Conservation (phyloP, 2,888 invertebrate species). For the Biston betularia region DNA sequence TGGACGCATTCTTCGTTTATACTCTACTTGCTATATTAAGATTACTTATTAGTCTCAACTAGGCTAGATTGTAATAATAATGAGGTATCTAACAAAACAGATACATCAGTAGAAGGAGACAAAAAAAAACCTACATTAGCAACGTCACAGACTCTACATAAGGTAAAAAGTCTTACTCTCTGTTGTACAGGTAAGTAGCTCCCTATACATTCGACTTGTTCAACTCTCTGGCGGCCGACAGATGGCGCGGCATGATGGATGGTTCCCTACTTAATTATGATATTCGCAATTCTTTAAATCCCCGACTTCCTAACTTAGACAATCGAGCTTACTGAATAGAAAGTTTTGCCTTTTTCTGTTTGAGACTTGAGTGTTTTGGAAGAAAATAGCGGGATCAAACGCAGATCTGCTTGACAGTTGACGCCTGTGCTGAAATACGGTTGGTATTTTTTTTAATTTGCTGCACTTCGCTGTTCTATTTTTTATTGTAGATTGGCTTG, state of each 20-base stretch:
- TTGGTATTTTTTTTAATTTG: no score
- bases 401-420: slow-evolving; percentile 6
- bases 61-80: no score
- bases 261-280: slow-evolving; percentile 74
- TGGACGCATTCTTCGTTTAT: no score
- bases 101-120: no score
- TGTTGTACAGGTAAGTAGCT: slow-evolving; percentile 8
- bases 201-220: slow-evolving; percentile 52
- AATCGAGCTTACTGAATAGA: slow-evolving; percentile 44
- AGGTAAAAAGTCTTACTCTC: neutral
- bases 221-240: slow-evolving; percentile 56
- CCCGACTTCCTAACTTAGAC: slow-evolving; percentile 45
- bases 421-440: neutral
- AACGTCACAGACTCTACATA: no score
- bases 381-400: slow-evolving; percentile 14
- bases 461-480: no score
- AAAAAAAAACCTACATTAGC: no score
- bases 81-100: no score
- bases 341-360: slow-evolving; percentile 24
- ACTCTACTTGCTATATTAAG: no score
- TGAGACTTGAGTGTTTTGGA: slow-evolving; percentile 5
- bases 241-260: slow-evolving; percentile 77
- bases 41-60: no score
- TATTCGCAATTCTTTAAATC: slow-evolving; percentile 61
- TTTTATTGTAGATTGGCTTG: no score